Evolutionary conservation across 2,888 invertebrate genomes (phyloP).

Genomic region (Orchestes rusci): DNA sequence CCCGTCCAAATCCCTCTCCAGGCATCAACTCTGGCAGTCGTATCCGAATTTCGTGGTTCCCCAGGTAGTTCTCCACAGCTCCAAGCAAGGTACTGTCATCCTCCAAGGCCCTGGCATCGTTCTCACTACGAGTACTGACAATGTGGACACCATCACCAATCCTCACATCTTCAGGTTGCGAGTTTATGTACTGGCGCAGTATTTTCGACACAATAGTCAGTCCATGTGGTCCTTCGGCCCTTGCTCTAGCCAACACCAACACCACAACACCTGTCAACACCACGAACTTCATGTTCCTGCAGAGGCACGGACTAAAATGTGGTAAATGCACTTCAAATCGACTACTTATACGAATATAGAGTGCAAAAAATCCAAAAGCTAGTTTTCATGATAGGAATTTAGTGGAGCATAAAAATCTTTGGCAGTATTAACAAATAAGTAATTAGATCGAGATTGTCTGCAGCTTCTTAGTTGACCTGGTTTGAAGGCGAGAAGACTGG

Average conservation of each 20-base stretch:
- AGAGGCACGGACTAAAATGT: constrained; percentile 30
- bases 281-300: constrained; percentile 36
- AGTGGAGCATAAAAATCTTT: constrained; percentile 43
- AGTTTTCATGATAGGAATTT: constrained; percentile 37
- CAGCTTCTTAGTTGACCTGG: constrained; percentile 33
- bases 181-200: constrained; percentile 49
- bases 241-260: constrained; percentile 21
- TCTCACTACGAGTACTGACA: constrained; percentile 49
- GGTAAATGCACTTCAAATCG: constrained; percentile 21
- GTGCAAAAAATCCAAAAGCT: constrained; percentile 28
- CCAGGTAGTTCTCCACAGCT: constrained; percentile 58
- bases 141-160: constrained; percentile 59
- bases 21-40: constrained; percentile 63
- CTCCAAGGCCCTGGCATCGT: constrained; percentile 45
- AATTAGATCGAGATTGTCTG: constrained; percentile 34
- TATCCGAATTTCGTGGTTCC: constrained; percentile 65
- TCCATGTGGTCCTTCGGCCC: constrained; percentile 33
- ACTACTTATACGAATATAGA: constrained; percentile 29
- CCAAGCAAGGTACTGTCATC: constrained; percentile 52
- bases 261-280: constrained; percentile 31
- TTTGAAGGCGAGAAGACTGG: constrained; percentile 25
- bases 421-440: constrained; percentile 35
- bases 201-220: constrained; percentile 38
- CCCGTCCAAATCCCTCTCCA: constrained; percentile 49
- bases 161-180: constrained; percentile 49